These are phyloP conservation scores for Plagiodera versicolora DNA, from an alignment of 2,888 invertebrate genomes.

Conservation along the genomic window DNA sequence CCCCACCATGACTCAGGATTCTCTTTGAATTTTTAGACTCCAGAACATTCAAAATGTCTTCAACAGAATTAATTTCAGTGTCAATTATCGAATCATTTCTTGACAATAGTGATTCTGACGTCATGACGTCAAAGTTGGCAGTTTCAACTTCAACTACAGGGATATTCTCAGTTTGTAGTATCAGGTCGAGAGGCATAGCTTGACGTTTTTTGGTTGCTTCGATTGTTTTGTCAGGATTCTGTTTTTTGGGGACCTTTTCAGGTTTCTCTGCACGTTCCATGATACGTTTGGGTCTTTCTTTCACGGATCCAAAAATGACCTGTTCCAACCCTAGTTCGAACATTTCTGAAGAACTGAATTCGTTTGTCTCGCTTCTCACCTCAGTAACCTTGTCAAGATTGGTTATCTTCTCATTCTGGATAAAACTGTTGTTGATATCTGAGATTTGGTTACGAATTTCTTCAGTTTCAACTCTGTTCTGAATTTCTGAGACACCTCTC, in stretches of 20 bases:
- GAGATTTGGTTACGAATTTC: not conserved
- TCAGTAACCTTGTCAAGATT: not conserved
- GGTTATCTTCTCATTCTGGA: not conserved
- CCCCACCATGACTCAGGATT: slow-evolving; percentile 8
- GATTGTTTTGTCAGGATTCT: slow-evolving; percentile 48
- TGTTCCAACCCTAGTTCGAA: slow-evolving; percentile 54
- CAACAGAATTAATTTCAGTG: slow-evolving; percentile 50
- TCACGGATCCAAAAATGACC: slow-evolving; percentile 66
- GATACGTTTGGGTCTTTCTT: slow-evolving; percentile 55
- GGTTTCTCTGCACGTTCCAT: not conserved
- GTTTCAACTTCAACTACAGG: slow-evolving; percentile 28
- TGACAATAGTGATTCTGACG: slow-evolving; percentile 41
- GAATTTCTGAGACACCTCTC: slow-evolving; percentile 17
- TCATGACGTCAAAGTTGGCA: slow-evolving; percentile 26
- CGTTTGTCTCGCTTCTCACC: not conserved
- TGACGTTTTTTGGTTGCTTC: slow-evolving; percentile 40
- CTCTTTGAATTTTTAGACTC: slow-evolving; percentile 28
- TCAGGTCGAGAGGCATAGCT: slow-evolving; percentile 40
- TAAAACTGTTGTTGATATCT: not conserved
- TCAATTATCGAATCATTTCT: slow-evolving; percentile 50
- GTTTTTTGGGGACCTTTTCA: slow-evolving; percentile 44
- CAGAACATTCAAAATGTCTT: slow-evolving; percentile 51
- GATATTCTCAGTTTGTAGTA: slow-evolving; percentile 32
- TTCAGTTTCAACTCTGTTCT: not conserved
- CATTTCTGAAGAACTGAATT: slow-evolving; percentile 28